Conservation (phyloP, 2,113 vertebrate species). For the Ivindomyrus marchei region DNA sequence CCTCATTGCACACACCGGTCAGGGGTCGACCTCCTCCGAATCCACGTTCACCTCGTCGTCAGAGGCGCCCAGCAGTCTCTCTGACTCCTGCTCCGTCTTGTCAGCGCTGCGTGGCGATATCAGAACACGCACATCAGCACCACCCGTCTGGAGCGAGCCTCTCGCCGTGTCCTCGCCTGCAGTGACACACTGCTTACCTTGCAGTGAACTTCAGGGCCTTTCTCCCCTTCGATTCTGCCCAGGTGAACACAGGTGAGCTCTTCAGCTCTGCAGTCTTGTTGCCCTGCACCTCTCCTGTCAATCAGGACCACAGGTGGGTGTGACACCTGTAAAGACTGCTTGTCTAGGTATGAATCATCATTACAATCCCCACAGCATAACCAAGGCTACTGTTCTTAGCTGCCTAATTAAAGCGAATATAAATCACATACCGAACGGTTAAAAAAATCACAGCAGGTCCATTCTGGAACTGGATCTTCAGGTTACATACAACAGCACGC, state of each 20-base stretch:
- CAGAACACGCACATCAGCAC: neutral
- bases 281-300: conserved; percentile 37
- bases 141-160: neutral
- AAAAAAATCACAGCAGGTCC: neutral
- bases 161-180: neutral
- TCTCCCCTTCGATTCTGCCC: conserved; percentile 34
- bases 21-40: conserved; percentile 48
- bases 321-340: neutral
- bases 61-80: neutral
- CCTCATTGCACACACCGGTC: neutral
- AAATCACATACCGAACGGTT: neutral
- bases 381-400: neutral
- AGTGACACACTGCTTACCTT: conserved; percentile 41
- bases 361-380: neutral
- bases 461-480: neutral
- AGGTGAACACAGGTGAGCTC: conserved; percentile 30
- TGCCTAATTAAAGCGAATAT: neutral
- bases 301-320: neutral
- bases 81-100: conserved; percentile 28
- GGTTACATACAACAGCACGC: neutral
- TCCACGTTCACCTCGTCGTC: conserved; percentile 40
- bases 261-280: conserved; percentile 26
- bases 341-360: neutral
- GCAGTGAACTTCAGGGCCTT: conserved; percentile 32
- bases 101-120: conserved; percentile 36